These are phyloP conservation scores for Meloidogyne floridensis DNA, from an alignment of 1,140 invertebrate genomes.

Conservation along the genomic window DNA sequence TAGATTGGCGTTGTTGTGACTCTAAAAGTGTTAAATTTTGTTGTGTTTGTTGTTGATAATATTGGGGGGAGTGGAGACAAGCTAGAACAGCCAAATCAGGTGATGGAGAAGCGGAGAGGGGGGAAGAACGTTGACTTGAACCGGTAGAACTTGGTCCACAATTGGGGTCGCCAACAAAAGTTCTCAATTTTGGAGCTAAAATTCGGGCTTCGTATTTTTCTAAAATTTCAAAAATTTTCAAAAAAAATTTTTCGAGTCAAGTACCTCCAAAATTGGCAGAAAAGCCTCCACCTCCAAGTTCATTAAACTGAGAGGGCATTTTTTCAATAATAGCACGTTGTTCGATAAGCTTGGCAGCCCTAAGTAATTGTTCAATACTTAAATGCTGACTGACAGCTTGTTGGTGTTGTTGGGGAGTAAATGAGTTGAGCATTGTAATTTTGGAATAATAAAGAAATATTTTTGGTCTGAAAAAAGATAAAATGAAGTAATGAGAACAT, in stretches of 20 bases:
- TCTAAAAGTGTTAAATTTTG: not conserved
- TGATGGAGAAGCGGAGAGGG: constrained; percentile 12
- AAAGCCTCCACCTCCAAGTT: not conserved
- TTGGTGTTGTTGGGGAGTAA: constrained; percentile 46
- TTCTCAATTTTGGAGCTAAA: not conserved
- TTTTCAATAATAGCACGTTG: constrained; percentile 5
- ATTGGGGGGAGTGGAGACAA: not conserved
- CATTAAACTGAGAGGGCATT: not conserved
- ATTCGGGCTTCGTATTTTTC: not conserved
- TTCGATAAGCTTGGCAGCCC: constrained; percentile 3
- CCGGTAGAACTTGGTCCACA: constrained; percentile 23
- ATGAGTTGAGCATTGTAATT: not conserved
- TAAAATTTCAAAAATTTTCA: not conserved
- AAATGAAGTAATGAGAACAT: no score
- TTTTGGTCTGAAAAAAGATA: no score
- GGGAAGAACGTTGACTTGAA: constrained; percentile 22
- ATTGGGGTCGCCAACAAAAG: not conserved
- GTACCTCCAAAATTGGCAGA: not conserved
- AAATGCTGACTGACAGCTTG: not conserved
- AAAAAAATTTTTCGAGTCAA: not conserved
- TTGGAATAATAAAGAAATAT: no score
- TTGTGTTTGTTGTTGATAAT: not conserved
- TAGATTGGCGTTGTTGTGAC: no score
- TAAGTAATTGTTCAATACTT: constrained; percentile 5
- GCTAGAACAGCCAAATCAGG: constrained; percentile 19